Percentiles rank a stretch among this genome's conserved stretches.
These are phyloP conservation scores for Periophthalmus magnuspinnatus DNA, from an alignment of 2,797 vertebrate species.

Conservation along the genomic window DNA sequence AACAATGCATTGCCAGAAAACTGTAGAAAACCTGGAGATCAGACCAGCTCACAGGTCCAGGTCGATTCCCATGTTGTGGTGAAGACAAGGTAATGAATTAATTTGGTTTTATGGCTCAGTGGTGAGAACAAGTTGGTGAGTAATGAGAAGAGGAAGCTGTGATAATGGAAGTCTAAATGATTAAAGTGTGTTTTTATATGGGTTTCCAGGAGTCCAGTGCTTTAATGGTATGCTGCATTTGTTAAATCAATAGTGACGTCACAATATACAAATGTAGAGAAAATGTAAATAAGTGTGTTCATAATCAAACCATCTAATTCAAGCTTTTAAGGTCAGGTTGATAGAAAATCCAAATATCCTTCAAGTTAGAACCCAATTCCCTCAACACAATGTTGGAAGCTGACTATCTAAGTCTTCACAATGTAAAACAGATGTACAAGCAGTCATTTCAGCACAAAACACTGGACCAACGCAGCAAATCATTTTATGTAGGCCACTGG, in stretches of 20 bases:
- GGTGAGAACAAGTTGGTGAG: conserved; percentile 63
- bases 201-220: neutral
- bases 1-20: neutral
- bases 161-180: conserved; percentile 74
- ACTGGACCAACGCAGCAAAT: conserved; percentile 40
- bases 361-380: no score
- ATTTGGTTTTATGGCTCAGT: conserved; percentile 68
- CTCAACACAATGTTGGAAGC: conserved; percentile 7
- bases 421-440: conserved; percentile 68
- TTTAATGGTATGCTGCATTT: neutral
- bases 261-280: neutral
- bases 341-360: no score
- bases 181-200: conserved; percentile 62
- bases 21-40: neutral
- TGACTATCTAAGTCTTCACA: conserved; percentile 66
- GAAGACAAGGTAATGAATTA: conserved; percentile 46
- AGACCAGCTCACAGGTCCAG: conserved; percentile 54
- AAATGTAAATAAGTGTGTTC: no score
- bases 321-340: no score
- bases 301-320: no score
- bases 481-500: neutral
- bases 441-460: conserved; percentile 59
- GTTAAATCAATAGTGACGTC: no score
- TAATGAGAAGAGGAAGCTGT: conserved; percentile 66
- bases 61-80: conserved; percentile 58